Base-by-base conservation (phyloP, 2,888 invertebrate species). In the Eupithecia insigniata region DNA sequence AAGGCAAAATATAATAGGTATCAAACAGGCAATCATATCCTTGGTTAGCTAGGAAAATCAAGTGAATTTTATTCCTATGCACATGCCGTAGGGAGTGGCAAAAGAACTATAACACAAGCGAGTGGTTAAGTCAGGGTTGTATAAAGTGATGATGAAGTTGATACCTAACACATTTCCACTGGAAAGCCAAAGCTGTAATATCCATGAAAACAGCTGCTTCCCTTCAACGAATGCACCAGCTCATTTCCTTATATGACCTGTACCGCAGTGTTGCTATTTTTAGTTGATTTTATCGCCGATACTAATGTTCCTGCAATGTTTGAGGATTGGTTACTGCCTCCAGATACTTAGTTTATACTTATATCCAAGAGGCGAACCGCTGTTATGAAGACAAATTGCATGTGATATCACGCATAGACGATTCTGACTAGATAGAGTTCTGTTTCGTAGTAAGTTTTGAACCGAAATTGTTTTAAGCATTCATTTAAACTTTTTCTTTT, bases 221-320 rank as follows among this genome's bases (percentile, higher is more conserved):
- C 12, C 26, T 22, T 26, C 14, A 66, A 58, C 39, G 28, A 34
- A 46, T 58, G 55, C 39, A 16, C n/a, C 32, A 30, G 66, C 70
- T 71, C 34, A 55, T 70, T 67, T n/a, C 55, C 61, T 65, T 67
- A 67, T 67, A 74, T 68, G 67, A 66, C 66, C 73, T 74, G 28
- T 51, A 46, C 61, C 34, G 30, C 69, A 74, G 51, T 61, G 66
- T 28, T 64, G 55, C 36, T 78, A 81, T 85, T 87, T 89, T 88
- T 90, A 88, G 89, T 90, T 89, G 89, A 88, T 89, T 84, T 79
- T 78, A 88, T 88, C 85, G 82, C 75, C 62, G 66, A 77, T 79
- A 81, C 73, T 72, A 78, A 78, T 79, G 74, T 76, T 76, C 79
- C 75, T 73, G 70, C 72, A 74, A 77, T 75, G 74, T 78, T 72